Conservation (phyloP, 2,113 vertebrate genomes). For the Mobula hypostoma region DNA sequence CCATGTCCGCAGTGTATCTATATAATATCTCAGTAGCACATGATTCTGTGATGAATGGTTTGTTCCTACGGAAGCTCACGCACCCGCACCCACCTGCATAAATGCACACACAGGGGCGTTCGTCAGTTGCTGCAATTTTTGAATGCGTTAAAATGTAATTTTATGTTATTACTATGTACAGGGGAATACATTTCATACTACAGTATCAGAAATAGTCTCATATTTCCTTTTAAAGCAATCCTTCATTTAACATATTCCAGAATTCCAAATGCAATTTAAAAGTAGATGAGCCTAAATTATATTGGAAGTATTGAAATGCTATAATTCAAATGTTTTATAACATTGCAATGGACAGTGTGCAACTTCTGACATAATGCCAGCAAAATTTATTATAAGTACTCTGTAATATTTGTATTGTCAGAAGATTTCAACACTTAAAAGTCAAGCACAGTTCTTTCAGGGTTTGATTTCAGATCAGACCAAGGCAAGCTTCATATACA, state of each 20-base stretch:
- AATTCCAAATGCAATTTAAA: background rate
- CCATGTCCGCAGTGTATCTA: no score
- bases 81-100: no score
- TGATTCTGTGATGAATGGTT: no score
- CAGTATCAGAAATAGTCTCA: background rate
- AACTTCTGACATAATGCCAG: background rate
- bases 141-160: background rate
- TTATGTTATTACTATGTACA: background rate
- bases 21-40: no score
- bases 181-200: background rate
- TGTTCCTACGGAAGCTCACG: no score
- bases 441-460: background rate
- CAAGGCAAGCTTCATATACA: background rate
- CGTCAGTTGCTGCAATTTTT: background rate
- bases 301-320: background rate
- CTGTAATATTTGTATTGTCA: background rate
- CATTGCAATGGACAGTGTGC: background rate
- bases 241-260: background rate
- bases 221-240: background rate
- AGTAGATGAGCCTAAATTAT: background rate
- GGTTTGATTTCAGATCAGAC: constrained; percentile 3
- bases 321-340: background rate
- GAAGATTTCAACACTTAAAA: background rate
- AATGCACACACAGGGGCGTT: background rate
- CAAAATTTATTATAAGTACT: background rate